Evolutionary conservation across 2,888 invertebrate species (phyloP).

Genomic region (Lasiommata megera): DNA sequence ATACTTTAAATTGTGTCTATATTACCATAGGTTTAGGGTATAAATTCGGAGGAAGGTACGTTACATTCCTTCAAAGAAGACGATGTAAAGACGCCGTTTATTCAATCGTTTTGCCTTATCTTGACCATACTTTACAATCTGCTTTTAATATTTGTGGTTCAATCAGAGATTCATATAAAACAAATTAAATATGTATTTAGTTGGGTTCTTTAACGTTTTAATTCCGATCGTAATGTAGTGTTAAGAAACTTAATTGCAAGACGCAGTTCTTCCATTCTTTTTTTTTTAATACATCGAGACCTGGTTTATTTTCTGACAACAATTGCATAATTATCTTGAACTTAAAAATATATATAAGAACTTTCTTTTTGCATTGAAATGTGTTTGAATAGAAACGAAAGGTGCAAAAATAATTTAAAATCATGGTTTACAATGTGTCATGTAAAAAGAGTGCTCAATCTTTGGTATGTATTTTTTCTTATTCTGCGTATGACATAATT

Average conservation of each 20-base stretch:
- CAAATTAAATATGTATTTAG: too few species aligned
- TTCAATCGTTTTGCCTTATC: too few species aligned
- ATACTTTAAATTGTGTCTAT: too few species aligned
- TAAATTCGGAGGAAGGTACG: too few species aligned
- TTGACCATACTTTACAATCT: too few species aligned
- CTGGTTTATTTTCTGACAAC: not conserved
- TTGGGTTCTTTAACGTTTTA: not conserved
- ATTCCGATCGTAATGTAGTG: not conserved
- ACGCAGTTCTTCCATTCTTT: not conserved
- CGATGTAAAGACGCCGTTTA: too few species aligned
- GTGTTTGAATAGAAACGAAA: slow-evolving; percentile 9
- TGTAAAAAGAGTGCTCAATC: not conserved
- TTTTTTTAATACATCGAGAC: not conserved
- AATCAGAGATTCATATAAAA: too few species aligned
- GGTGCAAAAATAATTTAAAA: slow-evolving; percentile 4
- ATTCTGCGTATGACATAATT: too few species aligned
- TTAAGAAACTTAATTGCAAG: not conserved
- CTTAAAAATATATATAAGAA: not conserved
- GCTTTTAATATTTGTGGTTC: too few species aligned
- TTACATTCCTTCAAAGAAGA: too few species aligned
- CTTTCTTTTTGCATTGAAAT: slow-evolving; percentile 10
- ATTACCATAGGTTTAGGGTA: too few species aligned
- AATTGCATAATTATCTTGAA: not conserved
- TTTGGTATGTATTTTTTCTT: too few species aligned
- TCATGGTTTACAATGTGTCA: not conserved